Evolutionary conservation across 2,888 invertebrate genomes (phyloP), one percentile per base, ranked within the genome.

Genomic region (Entomobrya multifasciata): DNA sequence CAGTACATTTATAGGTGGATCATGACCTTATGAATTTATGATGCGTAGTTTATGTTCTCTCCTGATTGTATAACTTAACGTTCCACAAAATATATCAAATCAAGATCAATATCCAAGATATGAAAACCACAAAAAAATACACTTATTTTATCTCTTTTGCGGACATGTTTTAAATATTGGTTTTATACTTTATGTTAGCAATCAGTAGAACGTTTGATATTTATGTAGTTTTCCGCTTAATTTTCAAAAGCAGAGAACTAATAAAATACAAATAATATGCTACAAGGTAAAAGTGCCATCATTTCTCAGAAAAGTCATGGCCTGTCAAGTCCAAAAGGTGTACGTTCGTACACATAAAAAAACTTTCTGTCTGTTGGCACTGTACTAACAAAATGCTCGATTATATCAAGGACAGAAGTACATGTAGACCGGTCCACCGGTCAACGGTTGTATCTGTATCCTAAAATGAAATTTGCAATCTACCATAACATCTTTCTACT

Each of bases 401-500:
- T 15, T 6, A 47, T 25, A 72, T 72, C 72, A 72, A 72, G 72
- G 72, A 72, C 72, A 72, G 6, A 72, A 27, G 4, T n/a, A 17
- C 72, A n/a, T n/a, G n/a, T n/a, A 52, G 49, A 52, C 72, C 72
- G 49, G 27, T 72, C 72, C n/a, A n/a, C n/a, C 72, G 72, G 72
- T 72, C 72, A 72, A 49, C 25, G 52, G 72, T 72, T 72, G 72
- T n/a, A 1, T 49, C n/a, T n/a, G n/a, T n/a, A n/a, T n/a, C 17
- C 0, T 49, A 27, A 49, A n/a, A 25, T 30, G 30, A 72, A 25
- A 49, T 52, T 15, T n/a, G 17, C 25, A 49, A 72, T 30, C 52
- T 47, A 17, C 0, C 4, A 5, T 49, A 27, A 30, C 10, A n/a
- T n/a, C 27, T n/a, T 72, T 8, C 3, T 44, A 8, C 13, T 49